Conservation (phyloP, 2,888 invertebrate species). For the Macrosiphum euphorbiae region DNA sequence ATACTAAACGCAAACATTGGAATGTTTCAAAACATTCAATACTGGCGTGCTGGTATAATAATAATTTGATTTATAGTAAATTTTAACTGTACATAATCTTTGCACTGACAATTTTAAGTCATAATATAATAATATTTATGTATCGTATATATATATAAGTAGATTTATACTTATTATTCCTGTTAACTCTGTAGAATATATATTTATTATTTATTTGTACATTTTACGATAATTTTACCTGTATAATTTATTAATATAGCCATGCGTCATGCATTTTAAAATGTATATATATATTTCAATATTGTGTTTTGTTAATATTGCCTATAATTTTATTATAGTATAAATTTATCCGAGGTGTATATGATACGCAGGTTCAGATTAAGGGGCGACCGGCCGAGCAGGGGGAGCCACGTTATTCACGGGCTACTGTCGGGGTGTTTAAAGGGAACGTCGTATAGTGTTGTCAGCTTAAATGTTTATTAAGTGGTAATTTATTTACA, state of each 20-base stretch:
- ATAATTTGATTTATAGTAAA: neutral
- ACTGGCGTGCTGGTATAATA: neutral
- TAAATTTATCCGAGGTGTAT: neutral
- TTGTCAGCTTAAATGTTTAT: neutral
- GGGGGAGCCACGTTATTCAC: neutral
- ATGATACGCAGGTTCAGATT: neutral
- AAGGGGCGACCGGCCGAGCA: neutral
- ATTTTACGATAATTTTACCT: neutral
- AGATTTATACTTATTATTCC: conserved; percentile 39
- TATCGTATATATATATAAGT: neutral
- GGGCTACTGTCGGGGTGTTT: neutral
- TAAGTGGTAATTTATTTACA: neutral
- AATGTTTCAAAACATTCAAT: neutral
- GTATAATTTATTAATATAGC: conserved; percentile 11
- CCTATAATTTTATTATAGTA: neutral
- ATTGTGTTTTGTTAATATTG: neutral
- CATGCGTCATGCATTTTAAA: neutral
- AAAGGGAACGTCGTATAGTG: neutral
- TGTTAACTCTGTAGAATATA: conserved; percentile 56
- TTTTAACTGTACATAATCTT: neutral
- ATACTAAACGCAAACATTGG: neutral
- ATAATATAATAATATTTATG: neutral
- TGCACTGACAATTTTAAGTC: neutral
- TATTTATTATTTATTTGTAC: conserved; percentile 55
- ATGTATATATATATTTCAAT: neutral